Percentiles rank a stretch among this genome's conserved stretches.
phyloP scores from a whole-genome alignment of 2,888 invertebrate species.

The Aspidapion aeneum region DNA sequence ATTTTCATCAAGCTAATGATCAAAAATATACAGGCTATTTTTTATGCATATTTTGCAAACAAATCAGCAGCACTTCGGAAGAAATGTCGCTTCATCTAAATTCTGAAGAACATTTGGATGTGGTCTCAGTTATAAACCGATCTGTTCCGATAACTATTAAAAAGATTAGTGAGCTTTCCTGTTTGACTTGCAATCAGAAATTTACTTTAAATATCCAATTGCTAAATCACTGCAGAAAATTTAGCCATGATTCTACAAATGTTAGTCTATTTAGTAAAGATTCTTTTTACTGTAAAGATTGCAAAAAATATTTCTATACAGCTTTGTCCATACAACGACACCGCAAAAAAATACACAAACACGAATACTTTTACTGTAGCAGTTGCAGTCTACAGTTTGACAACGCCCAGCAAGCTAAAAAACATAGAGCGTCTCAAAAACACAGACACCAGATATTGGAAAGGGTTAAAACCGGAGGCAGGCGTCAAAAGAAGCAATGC shows the following conservation, averaged over 20 bases:
- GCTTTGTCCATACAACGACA: slow-evolving; percentile 66
- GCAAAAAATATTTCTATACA: slow-evolving; percentile 61
- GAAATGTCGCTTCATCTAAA: slow-evolving; percentile 67
- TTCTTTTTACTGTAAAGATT: slow-evolving; percentile 56
- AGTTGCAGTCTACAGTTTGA: slow-evolving; percentile 63
- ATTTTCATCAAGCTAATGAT: slow-evolving; percentile 55
- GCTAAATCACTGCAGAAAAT: slow-evolving; percentile 55
- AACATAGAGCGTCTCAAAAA: slow-evolving; percentile 61
- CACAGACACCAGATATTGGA: slow-evolving; percentile 60
- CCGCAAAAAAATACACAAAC: slow-evolving; percentile 58
- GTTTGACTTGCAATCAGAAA: slow-evolving; percentile 61
- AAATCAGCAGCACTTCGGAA: slow-evolving; percentile 59
- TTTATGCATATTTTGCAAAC: slow-evolving; percentile 73
- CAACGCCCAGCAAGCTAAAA: slow-evolving; percentile 57
- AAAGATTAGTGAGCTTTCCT: slow-evolving; percentile 60
- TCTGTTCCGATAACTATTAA: slow-evolving; percentile 78
- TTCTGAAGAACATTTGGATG: slow-evolving; percentile 65
- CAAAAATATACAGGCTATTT: slow-evolving; percentile 56
- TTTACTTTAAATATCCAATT: slow-evolving; percentile 77
- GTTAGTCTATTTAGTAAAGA: slow-evolving; percentile 51
- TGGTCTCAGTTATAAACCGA: slow-evolving; percentile 70
- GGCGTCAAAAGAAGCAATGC: slow-evolving; percentile 53
- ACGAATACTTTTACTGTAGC: slow-evolving; percentile 62
- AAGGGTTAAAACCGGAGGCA: slow-evolving; percentile 40
- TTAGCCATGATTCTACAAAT: slow-evolving; percentile 42